Evolutionary conservation across 2,113 vertebrate genomes (phyloP).

Genomic region (Labeo catla): DNA sequence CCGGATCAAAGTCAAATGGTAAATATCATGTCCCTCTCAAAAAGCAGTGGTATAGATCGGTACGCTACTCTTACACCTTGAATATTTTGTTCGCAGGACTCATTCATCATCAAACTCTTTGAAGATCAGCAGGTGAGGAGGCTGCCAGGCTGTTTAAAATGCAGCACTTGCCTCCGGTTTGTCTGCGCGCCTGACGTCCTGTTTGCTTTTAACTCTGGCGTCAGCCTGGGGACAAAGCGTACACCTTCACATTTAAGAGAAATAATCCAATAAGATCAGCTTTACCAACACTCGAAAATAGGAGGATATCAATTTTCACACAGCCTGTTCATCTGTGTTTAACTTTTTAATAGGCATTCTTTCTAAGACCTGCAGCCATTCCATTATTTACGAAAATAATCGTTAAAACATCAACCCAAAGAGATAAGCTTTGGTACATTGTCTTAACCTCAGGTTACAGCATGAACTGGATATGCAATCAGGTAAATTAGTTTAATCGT

Average conservation of each 20-base stretch:
- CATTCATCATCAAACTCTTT: slow-evolving; percentile 55
- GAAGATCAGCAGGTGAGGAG: slow-evolving; percentile 63
- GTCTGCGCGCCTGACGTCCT: slow-evolving; percentile 57
- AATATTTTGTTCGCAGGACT: slow-evolving; percentile 42
- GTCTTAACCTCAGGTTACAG: not conserved
- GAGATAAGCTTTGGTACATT: not conserved
- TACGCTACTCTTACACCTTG: slow-evolving; percentile 39
- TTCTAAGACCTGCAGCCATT: not conserved
- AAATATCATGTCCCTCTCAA: slow-evolving; percentile 39
- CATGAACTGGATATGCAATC: not conserved
- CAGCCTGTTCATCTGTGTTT: slow-evolving; percentile 21
- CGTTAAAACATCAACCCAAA: not conserved
- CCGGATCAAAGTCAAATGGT: slow-evolving; percentile 35
- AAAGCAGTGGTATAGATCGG: slow-evolving; percentile 27
- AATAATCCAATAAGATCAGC: slow-evolving; percentile 42
- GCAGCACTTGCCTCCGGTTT: slow-evolving; percentile 54
- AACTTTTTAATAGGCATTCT: not conserved
- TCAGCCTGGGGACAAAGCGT: slow-evolving; percentile 68
- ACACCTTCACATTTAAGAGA: slow-evolving; percentile 52
- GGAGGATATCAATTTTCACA: slow-evolving; percentile 11
- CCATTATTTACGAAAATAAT: slow-evolving; percentile 8
- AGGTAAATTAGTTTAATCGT: not conserved
- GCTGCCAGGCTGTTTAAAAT: slow-evolving; percentile 65
- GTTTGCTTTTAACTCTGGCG: slow-evolving; percentile 62
- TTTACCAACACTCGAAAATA: slow-evolving; percentile 25